Evolutionary conservation across 2,888 invertebrate species (phyloP), one percentile per base, ranked within the genome.

Genomic region (Tinea semifulvella): DNA sequence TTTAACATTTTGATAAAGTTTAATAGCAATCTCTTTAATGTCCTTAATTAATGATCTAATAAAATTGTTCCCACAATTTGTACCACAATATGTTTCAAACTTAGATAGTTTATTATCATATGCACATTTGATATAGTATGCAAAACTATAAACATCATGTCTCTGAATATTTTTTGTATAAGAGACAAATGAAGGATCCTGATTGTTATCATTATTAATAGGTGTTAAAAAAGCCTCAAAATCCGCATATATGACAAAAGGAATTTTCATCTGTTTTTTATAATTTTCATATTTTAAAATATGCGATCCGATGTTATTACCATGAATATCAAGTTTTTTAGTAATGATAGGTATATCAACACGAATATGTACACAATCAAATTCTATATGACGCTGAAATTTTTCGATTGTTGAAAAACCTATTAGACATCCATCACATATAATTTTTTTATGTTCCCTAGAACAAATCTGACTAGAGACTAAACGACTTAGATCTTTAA

Each of bases 231-330:
- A 36, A 16, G 36, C 36, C 4, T 36, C 36, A 36, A 36, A 36
- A 10, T 36, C 36, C 8, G 36, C 16, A 36, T 36, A 36, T 16
- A 36, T 36, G 3, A 36, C 36, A 36, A 36, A 36, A 36, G 36
- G 36, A 16, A 36, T 17, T 36, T 36, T 36, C 8, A 11, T 36
- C 10, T 36, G 11, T 14, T 17, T 36, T 4, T 36, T 16, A 36
- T 11, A 31, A 31, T 11, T 8, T 7, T 31, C 11, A 31, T 7
- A 31, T 7, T 8, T 31, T 31, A 31, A 8, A 31, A 31, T 11
- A 31, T n/a, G n/a, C n/a, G 10, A 7, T 11, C n/a, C 13, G 10
- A 11, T 4, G 4, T 7, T 31, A 7, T 5, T 8, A 11, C n/a
- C 31, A 11, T 11, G 6, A 11, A 31, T 7, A 5, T 13, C 5